These are phyloP conservation scores for Catharus fuscescens DNA, from an alignment of 2,113 vertebrate genomes.

Conservation along the genomic window DNA sequence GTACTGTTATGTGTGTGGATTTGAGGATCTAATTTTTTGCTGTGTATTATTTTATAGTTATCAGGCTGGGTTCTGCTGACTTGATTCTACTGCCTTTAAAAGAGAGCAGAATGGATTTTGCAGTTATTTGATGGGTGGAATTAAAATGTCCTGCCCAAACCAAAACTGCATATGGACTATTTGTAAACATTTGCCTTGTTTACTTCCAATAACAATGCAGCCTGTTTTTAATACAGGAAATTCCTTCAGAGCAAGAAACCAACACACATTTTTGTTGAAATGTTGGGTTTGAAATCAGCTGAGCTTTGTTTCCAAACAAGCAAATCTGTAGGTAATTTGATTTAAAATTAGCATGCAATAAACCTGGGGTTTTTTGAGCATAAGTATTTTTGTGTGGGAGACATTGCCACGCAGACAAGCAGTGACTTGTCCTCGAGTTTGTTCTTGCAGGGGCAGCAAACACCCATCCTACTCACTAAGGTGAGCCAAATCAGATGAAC, in stretches of 20 bases:
- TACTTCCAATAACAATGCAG: not conserved
- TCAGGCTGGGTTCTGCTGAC: not conserved
- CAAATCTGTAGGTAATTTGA: not conserved
- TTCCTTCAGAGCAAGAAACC: not conserved
- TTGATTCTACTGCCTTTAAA: not conserved
- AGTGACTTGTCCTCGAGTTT: not conserved
- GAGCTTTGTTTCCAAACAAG: constrained; percentile 11
- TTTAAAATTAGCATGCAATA: not conserved
- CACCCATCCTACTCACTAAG: not conserved
- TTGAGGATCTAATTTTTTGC: not conserved
- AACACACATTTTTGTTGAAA: not conserved
- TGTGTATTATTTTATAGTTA: not conserved
- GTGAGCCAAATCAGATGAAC: not conserved
- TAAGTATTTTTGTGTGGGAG: not conserved
- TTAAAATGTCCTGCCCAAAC: not conserved
- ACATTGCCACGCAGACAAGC: not conserved
- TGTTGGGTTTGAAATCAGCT: not conserved
- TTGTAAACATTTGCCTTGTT: constrained; percentile 30
- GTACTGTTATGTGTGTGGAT: not conserved
- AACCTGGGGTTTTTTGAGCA: not conserved
- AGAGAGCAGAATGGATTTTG: not conserved
- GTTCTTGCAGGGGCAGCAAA: not conserved
- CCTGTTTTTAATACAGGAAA: not conserved
- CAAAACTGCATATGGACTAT: not conserved
- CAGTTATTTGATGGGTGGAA: not conserved